Conservation (phyloP, 2,113 vertebrate species). For the Antigone vipio region DNA sequence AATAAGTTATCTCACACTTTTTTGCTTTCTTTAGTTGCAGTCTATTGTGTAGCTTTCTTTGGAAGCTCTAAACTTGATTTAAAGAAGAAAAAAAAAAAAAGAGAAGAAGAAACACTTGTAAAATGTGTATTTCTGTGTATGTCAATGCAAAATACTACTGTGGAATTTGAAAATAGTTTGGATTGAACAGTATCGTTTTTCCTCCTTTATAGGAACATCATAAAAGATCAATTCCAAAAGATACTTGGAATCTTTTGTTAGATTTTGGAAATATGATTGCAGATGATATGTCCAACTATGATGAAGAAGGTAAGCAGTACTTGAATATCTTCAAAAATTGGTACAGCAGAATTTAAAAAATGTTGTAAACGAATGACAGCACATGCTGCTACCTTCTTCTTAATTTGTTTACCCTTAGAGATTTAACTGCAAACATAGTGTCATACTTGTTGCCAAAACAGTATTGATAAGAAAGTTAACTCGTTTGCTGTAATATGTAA, state of each 20-base stretch:
- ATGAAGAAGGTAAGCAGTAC: slow-evolving; percentile 87
- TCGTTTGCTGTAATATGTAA: background rate
- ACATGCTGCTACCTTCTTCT: background rate
- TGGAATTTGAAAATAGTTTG: background rate
- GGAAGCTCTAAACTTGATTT: background rate
- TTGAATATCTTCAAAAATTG: background rate
- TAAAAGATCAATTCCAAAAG: slow-evolving; percentile 95
- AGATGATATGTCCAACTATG: slow-evolving; percentile 97
- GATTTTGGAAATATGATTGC: slow-evolving; percentile 97
- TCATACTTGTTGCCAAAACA: background rate
- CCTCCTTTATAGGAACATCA: slow-evolving; percentile 84
- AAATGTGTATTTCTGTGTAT: background rate
- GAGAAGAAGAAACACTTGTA: background rate
- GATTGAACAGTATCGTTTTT: background rate
- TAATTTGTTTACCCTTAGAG: background rate
- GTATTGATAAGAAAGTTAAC: background rate
- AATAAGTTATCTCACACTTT: background rate
- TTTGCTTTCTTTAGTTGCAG: background rate
- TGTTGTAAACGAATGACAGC: background rate
- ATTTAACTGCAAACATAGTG: background rate
- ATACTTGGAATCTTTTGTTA: slow-evolving; percentile 95
- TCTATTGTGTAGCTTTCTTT: background rate
- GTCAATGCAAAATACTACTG: background rate
- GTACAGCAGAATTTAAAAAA: background rate
- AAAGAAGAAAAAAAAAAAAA: too few species aligned